These are phyloP conservation scores for Zhuqinia jingwanae DNA, from an alignment of 2,888 invertebrate species.

Conservation along the genomic window DNA sequence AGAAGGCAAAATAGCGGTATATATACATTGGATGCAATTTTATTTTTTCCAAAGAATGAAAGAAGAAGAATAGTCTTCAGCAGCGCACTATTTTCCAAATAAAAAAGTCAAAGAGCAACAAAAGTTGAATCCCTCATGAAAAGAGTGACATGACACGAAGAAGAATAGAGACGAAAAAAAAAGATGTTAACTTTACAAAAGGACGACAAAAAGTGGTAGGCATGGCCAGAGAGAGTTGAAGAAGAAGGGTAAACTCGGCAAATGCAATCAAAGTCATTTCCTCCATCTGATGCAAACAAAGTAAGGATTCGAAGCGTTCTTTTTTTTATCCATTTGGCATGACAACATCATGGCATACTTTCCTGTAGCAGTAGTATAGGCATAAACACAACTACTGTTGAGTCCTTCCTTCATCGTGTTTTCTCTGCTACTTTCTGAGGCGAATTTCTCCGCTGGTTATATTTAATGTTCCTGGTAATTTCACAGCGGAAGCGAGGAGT, in stretches of 20 bases:
- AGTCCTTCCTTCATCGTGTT: too few species aligned
- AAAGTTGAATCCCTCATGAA: conserved; percentile 27
- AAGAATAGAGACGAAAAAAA: background rate
- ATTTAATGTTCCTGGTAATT: conserved; percentile 9
- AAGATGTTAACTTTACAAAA: conserved; percentile 8
- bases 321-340: background rate
- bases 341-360: conserved; percentile 17
- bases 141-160: background rate
- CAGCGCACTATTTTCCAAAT: background rate
- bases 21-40: background rate
- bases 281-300: conserved; percentile 64
- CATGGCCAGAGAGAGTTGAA: background rate
- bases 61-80: background rate
- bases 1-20: background rate
- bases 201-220: too few species aligned
- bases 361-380: too few species aligned
- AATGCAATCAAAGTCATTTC: conserved; percentile 72
- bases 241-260: conserved; percentile 42
- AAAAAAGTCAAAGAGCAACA: conserved; percentile 25
- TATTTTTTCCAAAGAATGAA: background rate
- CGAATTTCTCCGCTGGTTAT: background rate
- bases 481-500: background rate
- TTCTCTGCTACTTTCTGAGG: background rate
- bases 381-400: too few species aligned
- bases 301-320: background rate